A percentile compares a stretch with the other conserved stretches of the same genome.
Evolutionary conservation across 1,140 invertebrate genomes (phyloP).

Genomic region (Drosophila kanapiae): DNA sequence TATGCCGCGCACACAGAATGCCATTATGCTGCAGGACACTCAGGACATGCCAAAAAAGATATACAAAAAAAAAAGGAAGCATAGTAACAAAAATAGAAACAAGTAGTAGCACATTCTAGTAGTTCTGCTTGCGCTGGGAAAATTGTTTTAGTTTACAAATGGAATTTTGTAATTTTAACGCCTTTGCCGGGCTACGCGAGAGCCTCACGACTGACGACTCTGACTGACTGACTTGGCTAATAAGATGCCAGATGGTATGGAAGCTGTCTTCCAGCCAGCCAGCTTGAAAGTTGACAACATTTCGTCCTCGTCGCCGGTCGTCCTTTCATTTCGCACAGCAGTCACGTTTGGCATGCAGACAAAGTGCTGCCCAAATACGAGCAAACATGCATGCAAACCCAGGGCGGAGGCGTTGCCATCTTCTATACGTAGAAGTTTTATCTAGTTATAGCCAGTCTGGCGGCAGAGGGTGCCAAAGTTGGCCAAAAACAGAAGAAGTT

Average conservation of each 20-base stretch:
- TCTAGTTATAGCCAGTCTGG: slow-evolving; percentile 24
- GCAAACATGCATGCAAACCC: slow-evolving; percentile 45
- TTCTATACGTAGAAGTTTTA: slow-evolving; percentile 48
- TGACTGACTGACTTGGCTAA: slow-evolving; percentile 35
- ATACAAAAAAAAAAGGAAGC: neutral
- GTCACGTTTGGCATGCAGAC: slow-evolving; percentile 69
- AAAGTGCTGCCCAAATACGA: slow-evolving; percentile 66
- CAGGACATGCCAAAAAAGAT: slow-evolving; percentile 60
- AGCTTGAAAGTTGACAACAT: slow-evolving; percentile 51
- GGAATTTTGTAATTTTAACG: slow-evolving; percentile 84
- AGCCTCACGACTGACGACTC: slow-evolving; percentile 5
- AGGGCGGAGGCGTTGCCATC: slow-evolving; percentile 26
- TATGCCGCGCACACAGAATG: slow-evolving; percentile 76
- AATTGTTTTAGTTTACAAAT: slow-evolving; percentile 84
- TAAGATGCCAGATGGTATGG: slow-evolving; percentile 31
- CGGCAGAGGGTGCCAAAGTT: slow-evolving; percentile 10
- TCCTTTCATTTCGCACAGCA: slow-evolving; percentile 60
- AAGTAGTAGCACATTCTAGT: slow-evolving; percentile 60
- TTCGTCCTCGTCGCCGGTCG: slow-evolving; percentile 12
- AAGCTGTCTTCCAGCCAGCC: slow-evolving; percentile 1
- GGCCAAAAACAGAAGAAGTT: neutral
- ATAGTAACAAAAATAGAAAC: slow-evolving; percentile 21
- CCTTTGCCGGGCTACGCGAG: slow-evolving; percentile 45
- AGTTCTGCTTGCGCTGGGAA: slow-evolving; percentile 46
- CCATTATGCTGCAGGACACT: slow-evolving; percentile 81